phyloP scores from a whole-genome alignment of 2,888 invertebrate genomes.

The Rhyacophila evoluta region DNA sequence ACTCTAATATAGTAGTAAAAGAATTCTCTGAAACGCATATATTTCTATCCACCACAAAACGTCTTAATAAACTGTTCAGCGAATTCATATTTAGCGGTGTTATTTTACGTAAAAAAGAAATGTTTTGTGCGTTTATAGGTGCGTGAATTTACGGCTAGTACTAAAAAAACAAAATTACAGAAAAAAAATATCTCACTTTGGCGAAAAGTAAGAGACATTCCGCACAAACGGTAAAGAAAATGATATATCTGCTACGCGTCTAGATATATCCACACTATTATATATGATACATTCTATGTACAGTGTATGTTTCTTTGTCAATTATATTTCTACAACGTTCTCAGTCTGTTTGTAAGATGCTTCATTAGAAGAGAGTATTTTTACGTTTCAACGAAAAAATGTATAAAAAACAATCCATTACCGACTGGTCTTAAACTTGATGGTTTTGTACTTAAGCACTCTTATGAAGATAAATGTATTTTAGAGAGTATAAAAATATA shows the following conservation, averaged over 20 bases:
- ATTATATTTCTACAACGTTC: neutral
- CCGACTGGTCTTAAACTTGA: no score
- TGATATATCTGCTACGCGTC: neutral
- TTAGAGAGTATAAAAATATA: no score
- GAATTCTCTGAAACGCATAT: no score
- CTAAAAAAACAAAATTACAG: neutral
- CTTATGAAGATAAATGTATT: no score
- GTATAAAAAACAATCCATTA: no score
- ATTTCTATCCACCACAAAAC: no score
- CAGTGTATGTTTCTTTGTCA: neutral
- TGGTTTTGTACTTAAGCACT: no score
- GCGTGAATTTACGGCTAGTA: no score
- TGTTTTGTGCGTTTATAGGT: no score
- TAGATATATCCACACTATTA: neutral
- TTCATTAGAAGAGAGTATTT: neutral
- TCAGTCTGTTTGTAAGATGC: neutral
- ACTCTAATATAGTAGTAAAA: no score
- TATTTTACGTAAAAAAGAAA: no score
- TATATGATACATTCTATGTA: no score
- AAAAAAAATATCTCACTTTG: neutral
- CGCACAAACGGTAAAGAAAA: neutral
- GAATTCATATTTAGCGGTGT: neutral
- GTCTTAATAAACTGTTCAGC: neutral
- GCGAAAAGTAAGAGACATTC: neutral
- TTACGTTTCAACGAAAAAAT: neutral